Conservation (phyloP, 2,113 vertebrate genomes). For the Proteles cristata region DNA sequence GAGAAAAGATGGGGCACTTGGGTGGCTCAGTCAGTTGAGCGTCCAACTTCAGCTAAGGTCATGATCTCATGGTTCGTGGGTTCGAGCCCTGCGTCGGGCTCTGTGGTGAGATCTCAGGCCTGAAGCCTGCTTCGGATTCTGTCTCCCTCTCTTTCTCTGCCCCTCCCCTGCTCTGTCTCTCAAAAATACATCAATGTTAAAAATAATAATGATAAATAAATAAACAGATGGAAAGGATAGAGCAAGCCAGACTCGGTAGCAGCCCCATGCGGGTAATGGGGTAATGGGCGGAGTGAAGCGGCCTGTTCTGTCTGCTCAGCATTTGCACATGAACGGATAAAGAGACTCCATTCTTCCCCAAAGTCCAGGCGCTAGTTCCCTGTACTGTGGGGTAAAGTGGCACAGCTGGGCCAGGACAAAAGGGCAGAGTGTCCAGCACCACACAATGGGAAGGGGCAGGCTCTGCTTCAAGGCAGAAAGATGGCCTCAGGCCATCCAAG, state of each 20-base stretch:
- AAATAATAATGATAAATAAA: too few species aligned
- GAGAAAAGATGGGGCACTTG: too few species aligned
- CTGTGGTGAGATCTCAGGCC: too few species aligned
- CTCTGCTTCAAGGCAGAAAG: neutral
- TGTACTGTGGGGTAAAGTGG: neutral
- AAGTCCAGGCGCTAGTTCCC: neutral
- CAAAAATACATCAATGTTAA: too few species aligned
- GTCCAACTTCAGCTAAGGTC: too few species aligned
- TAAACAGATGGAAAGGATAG: neutral
- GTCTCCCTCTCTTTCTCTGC: too few species aligned
- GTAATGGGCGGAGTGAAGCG: fast-evolving
- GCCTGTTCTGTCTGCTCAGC: neutral
- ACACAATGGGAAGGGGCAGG: neutral
- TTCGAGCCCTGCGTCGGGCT: too few species aligned
- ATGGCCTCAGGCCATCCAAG: neutral
- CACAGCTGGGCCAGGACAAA: neutral
- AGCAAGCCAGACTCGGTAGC: neutral
- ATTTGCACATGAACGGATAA: neutral
- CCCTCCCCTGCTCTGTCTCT: too few species aligned
- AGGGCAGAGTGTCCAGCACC: neutral
- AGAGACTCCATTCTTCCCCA: neutral
- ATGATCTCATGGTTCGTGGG: too few species aligned
- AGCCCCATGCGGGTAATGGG: fast-evolving
- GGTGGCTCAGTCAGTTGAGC: too few species aligned
- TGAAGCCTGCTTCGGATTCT: too few species aligned